phyloP scores from a whole-genome alignment of 2,113 vertebrate species.

The Rhegmatorhina hoffmannsi region DNA sequence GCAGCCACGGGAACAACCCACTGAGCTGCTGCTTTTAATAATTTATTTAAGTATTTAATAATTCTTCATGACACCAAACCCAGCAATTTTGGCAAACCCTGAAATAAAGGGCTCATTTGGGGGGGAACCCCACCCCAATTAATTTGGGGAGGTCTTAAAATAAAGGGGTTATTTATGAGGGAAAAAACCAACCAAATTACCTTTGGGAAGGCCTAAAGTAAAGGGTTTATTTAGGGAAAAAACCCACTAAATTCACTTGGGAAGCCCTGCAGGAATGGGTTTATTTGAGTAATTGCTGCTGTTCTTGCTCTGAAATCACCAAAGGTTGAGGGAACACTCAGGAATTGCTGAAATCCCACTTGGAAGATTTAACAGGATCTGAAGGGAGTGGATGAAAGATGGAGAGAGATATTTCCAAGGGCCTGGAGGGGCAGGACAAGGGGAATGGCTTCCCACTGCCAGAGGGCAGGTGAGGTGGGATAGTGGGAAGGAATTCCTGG shows the following conservation, averaged over 20 bases:
- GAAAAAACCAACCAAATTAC: not conserved
- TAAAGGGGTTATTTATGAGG: not conserved
- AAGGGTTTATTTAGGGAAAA: not conserved
- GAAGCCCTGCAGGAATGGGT: not conserved
- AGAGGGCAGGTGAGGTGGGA: not conserved
- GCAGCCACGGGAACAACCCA: not conserved
- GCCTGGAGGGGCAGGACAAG: not conserved
- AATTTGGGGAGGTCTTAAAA: rapidly evolving
- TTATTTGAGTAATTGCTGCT: not conserved
- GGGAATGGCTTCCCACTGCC: not conserved
- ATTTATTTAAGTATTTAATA: too few relatives aligned
- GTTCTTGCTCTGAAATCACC: not conserved
- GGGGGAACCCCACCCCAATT: not conserved
- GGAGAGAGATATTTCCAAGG: not conserved
- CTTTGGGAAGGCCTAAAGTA: not conserved
- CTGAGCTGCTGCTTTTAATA: not conserved
- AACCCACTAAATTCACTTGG: not conserved
- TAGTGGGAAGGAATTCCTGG: not conserved
- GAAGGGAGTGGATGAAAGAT: not conserved
- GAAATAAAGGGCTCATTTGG: not conserved
- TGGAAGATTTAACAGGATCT: not conserved
- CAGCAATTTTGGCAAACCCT: not conserved
- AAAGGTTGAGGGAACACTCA: not conserved
- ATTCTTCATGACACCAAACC: rapidly evolving
- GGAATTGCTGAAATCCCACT: not conserved